phyloP scores from a whole-genome alignment of 2,888 invertebrate species.

The Micoletzkya japonica region DNA sequence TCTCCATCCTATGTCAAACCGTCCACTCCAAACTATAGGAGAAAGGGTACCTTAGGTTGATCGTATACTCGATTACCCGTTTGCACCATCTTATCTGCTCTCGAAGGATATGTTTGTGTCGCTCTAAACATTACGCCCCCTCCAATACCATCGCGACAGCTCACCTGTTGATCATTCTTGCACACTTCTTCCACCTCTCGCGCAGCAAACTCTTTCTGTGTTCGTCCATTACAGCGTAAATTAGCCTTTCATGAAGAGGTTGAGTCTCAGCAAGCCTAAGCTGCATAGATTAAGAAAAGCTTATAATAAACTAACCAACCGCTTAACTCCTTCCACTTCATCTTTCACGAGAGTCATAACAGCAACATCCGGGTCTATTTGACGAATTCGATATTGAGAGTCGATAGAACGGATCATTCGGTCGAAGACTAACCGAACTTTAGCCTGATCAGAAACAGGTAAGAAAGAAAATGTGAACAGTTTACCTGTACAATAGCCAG shows the following conservation, averaged over 20 bases:
- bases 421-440: constrained; percentile 49
- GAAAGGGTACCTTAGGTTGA: constrained; percentile 32
- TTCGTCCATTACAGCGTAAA: constrained; percentile 50
- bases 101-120: constrained; percentile 51
- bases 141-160: not conserved
- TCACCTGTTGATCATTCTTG: constrained; percentile 47
- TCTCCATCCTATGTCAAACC: not conserved
- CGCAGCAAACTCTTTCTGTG: constrained; percentile 47
- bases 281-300: too few species aligned
- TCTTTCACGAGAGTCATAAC: constrained; percentile 50
- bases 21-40: not conserved
- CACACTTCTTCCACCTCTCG: constrained; percentile 45
- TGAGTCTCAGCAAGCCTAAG: constrained; percentile 45
- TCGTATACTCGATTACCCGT: constrained; percentile 52
- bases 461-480: not conserved
- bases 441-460: constrained; percentile 33
- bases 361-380: constrained; percentile 49
- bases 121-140: constrained; percentile 31
- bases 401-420: constrained; percentile 48
- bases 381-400: constrained; percentile 39
- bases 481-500: constrained; percentile 46
- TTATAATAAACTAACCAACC: too few species aligned
- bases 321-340: constrained; percentile 49
- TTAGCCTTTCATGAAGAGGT: constrained; percentile 43
- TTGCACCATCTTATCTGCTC: constrained; percentile 49